Percentiles rank a stretch among this genome's conserved stretches.
Conservation (phyloP, 1,140 invertebrate species). For the Diabrotica virgifera region DNA sequence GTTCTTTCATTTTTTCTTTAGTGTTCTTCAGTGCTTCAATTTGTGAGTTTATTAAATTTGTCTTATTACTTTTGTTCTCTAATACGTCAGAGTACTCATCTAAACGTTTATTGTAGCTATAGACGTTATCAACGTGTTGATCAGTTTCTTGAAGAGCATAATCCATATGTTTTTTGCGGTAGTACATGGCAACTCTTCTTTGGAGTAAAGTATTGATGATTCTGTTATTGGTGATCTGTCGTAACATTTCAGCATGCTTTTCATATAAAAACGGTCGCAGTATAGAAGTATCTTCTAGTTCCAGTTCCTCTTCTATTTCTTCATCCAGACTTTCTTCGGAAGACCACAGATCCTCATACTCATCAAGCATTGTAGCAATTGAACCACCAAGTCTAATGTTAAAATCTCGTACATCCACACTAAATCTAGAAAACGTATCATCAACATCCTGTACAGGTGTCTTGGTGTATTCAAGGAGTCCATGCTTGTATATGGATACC, state of each 20-base stretch:
- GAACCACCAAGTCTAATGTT: too few relatives aligned
- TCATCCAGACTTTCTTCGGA: conserved; percentile 12
- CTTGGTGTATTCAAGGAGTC: too few relatives aligned
- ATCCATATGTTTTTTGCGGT: conserved; percentile 42
- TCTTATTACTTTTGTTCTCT: conserved; percentile 21
- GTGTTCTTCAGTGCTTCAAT: conserved; percentile 24
- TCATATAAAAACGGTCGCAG: conserved; percentile 31
- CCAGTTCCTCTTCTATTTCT: conserved; percentile 26
- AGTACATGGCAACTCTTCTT: conserved; percentile 39
- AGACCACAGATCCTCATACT: too few relatives aligned
- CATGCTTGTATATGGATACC: too few relatives aligned
- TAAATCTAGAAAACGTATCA: too few relatives aligned
- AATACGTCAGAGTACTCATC: conserved; percentile 31
- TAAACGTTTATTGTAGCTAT: conserved; percentile 35
- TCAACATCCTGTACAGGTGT: too few relatives aligned
- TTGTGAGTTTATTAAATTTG: conserved; percentile 24
- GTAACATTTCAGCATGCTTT: conserved; percentile 24
- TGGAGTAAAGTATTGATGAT: conserved; percentile 40
- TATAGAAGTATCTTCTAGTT: conserved; percentile 22
- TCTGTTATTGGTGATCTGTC: conserved; percentile 23
- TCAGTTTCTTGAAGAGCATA: conserved; percentile 36
- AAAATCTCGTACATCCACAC: too few relatives aligned
- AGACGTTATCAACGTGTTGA: conserved; percentile 28
- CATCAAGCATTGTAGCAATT: too few relatives aligned
- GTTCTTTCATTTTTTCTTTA: conserved; percentile 24